These are phyloP conservation scores for Chloropsis hardwickii DNA, from an alignment of 2,113 vertebrate species.

Conservation along the genomic window DNA sequence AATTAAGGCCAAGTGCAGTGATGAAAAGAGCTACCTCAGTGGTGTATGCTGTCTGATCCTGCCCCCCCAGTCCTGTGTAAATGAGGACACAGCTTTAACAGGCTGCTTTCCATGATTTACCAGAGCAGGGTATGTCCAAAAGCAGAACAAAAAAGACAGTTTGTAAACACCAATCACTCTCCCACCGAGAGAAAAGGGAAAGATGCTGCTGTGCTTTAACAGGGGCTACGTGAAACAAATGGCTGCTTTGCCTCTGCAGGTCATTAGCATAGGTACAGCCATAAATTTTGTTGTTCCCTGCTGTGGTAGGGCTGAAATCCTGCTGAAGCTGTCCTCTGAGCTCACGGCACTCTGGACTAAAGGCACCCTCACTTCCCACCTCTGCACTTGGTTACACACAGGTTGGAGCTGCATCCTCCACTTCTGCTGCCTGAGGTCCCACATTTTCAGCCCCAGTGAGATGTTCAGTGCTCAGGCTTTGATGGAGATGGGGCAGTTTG, in stretches of 20 bases:
- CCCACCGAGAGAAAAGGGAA: neutral
- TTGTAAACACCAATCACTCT: neutral
- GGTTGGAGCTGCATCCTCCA: neutral
- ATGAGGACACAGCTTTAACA: neutral
- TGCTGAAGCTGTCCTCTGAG: neutral
- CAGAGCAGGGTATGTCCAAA: neutral
- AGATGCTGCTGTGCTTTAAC: neutral
- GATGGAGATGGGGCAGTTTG: neutral
- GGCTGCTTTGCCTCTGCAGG: neutral
- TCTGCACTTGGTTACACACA: neutral
- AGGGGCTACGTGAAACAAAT: neutral
- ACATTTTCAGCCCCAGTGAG: neutral
- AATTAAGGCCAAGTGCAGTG: conserved; percentile 29
- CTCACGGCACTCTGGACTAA: neutral
- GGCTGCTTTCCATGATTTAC: neutral
- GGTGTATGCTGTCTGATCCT: neutral
- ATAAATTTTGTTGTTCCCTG: neutral
- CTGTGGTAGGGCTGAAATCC: neutral
- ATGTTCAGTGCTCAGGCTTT: neutral
- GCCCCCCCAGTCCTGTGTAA: neutral
- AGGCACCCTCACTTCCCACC: neutral
- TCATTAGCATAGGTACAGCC: conserved; percentile 34
- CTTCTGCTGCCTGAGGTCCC: neutral
- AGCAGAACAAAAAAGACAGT: neutral
- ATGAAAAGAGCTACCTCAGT: neutral